These are phyloP conservation scores for Alectura lathami DNA, from an alignment of 2,113 vertebrate genomes.

Conservation along the genomic window DNA sequence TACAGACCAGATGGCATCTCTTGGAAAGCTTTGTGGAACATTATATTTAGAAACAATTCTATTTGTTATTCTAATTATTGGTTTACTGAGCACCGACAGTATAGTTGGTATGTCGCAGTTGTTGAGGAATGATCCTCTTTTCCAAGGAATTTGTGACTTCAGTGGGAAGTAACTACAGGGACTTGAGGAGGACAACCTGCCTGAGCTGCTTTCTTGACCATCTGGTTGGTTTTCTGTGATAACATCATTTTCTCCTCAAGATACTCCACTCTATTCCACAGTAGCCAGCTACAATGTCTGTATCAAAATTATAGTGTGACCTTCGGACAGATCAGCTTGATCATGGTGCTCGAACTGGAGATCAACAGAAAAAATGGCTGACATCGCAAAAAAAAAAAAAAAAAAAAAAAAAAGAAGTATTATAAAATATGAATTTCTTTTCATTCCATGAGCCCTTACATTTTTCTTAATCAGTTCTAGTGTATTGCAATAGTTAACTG, in stretches of 20 bases:
- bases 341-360: not conserved
- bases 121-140: not conserved
- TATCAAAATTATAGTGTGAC: not conserved
- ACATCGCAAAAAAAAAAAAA: not conserved
- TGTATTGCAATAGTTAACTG: not conserved
- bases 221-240: not conserved
- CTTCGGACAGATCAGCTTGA: not conserved
- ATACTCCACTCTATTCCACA: not conserved
- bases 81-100: not conserved
- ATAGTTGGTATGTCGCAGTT: not conserved
- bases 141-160: not conserved
- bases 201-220: not conserved
- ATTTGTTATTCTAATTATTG: conserved; percentile 48
- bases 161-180: not conserved
- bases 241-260: not conserved
- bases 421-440: not conserved
- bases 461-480: not conserved
- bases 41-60: conserved; percentile 54
- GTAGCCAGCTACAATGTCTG: not conserved
- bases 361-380: not conserved
- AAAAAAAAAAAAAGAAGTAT: not conserved
- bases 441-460: not conserved
- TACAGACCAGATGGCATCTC: conserved; percentile 48
- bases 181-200: not conserved
- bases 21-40: conserved; percentile 15